Base-by-base conservation (phyloP, 2,888 invertebrate genomes). In the Ferdinandea cuprea region DNA sequence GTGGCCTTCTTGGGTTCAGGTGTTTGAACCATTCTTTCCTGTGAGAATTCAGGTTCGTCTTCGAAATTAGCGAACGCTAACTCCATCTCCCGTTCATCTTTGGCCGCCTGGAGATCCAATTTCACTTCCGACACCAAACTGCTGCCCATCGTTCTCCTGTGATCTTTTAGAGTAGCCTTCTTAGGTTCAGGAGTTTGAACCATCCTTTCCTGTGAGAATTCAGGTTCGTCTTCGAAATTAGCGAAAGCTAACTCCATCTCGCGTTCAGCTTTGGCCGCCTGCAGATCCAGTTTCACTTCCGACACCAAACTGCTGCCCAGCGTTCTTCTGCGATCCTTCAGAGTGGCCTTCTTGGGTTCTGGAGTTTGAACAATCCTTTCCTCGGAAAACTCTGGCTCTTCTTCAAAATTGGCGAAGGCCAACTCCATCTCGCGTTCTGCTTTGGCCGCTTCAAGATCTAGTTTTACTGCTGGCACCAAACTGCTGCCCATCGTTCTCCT, bases 341-440 rank as follows among this genome's bases (percentile, higher is more conserved):
- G 0, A 4, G 13, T 0, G 0, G n/a, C 0, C 32, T 78, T 78
- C 3, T 25, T 44, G 0, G 15, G 21, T 28, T 72, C 72, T 5
- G 72, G 78, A 3, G 72, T 72, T 13, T 25, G n/a, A 0, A 19
- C 54, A 1, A 1, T 42, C 11, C 56, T 52, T n/a, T 48, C 6
- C 1, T 25, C 11, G 1, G 52, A 7, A 28, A 66, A 28, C 8
- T 50, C 25, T 11, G 79, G 72, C 5, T 79, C 13, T 3, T 72
- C 79, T 19, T 69, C 50, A n/a, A 80, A 80, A 11, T 80, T 63
- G 6, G 69, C 48, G 35, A 80, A 80, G 0, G 80, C 80, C 28
- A 50, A 8, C 19, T 80, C 69, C 17, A 69, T 37, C 5, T 80
- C 80, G 0, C 35, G 25, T 15, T 74, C 8, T 17, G 48, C 69